Evolutionary conservation across 2,797 vertebrate genomes (phyloP).

Genomic region (Bryconaethiops microstoma): DNA sequence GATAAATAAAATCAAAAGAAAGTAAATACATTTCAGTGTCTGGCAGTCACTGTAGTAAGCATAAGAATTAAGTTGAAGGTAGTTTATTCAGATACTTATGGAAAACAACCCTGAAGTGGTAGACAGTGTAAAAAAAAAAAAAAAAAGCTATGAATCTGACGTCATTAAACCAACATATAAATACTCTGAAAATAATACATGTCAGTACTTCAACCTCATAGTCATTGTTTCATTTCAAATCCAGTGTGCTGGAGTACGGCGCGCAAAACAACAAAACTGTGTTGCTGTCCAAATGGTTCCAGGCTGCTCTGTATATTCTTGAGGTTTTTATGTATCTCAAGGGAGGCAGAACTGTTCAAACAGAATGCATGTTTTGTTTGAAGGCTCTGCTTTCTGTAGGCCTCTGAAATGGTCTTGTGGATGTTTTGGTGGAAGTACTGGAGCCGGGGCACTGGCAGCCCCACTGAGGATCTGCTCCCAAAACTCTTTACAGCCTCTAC

Average conservation of each 20-base stretch:
- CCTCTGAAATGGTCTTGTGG: conserved; percentile 11
- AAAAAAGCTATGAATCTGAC: too few species aligned
- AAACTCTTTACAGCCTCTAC: conserved; percentile 29
- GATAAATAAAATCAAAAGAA: background rate
- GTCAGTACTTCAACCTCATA: background rate
- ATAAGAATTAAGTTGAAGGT: too few species aligned
- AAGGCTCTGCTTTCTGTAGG: conserved; percentile 6
- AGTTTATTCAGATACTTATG: background rate
- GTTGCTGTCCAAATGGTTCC: background rate
- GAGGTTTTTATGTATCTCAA: conserved; percentile 20
- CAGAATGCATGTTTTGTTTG: conserved; percentile 25
- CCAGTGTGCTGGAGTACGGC: background rate
- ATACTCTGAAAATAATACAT: background rate
- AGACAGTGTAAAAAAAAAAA: background rate
- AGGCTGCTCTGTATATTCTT: background rate
- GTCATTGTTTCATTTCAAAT: background rate
- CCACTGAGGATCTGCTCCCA: conserved; percentile 17
- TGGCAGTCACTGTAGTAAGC: background rate
- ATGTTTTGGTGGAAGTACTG: background rate
- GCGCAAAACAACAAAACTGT: background rate
- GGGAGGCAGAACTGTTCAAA: conserved; percentile 18
- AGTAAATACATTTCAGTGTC: background rate
- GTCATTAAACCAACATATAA: background rate
- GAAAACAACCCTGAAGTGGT: background rate
- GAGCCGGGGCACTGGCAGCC: background rate